phyloP scores from a whole-genome alignment of 2,797 vertebrate genomes.

The Danio choprae region DNA sequence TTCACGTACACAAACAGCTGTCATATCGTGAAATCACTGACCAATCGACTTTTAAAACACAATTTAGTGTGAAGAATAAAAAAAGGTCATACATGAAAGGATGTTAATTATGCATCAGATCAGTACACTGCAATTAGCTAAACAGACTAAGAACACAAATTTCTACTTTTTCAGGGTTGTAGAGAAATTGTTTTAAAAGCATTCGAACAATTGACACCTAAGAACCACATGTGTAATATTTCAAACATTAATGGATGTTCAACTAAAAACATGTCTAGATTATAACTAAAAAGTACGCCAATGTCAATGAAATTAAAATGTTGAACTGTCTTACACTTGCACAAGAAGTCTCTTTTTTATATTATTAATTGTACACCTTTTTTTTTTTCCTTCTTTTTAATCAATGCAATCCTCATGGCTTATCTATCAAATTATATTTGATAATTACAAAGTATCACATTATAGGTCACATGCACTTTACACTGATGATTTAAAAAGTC shows the following conservation, averaged over 20 bases:
- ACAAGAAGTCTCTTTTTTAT: constrained; percentile 26
- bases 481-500: constrained; percentile 1
- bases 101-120: constrained; percentile 48
- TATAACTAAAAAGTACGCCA: constrained; percentile 9
- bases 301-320: constrained; percentile 31
- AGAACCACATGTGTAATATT: constrained; percentile 31
- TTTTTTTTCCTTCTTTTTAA: too few relatives aligned
- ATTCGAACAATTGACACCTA: constrained; percentile 31
- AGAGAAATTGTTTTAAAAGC: constrained; percentile 44
- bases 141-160: constrained; percentile 46
- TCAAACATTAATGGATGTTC: constrained; percentile 16
- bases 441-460: constrained; percentile 24
- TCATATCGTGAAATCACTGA: constrained; percentile 64
- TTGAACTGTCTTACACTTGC: constrained; percentile 27
- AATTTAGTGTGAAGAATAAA: constrained; percentile 67
- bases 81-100: constrained; percentile 50
- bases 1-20: constrained; percentile 53
- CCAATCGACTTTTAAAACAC: constrained; percentile 67
- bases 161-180: background rate
- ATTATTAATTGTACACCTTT: constrained; percentile 24
- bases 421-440: constrained; percentile 22
- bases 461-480: constrained; percentile 46
- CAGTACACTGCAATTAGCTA: constrained; percentile 51
- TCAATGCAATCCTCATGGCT: constrained; percentile 35
- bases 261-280: constrained; percentile 32